Conservation (phyloP, 1,140 invertebrate genomes). For the Trialeurodes vaporariorum region DNA sequence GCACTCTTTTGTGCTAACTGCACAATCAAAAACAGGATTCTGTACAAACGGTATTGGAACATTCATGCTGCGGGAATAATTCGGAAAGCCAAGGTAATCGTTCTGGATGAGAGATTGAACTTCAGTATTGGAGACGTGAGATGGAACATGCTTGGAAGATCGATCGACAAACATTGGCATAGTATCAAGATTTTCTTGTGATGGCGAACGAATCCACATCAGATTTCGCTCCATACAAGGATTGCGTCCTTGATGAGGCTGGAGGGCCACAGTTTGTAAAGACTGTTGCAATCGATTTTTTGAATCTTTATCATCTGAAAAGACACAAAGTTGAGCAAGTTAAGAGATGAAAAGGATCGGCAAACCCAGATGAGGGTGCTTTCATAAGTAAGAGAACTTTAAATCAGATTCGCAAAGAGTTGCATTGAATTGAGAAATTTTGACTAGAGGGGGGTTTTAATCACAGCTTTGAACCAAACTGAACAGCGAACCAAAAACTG, state of each 20-base stretch:
- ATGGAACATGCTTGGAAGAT: constrained; percentile 45
- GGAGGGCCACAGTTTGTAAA: constrained; percentile 36
- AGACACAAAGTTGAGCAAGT: too few species aligned
- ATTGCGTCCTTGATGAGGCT: constrained; percentile 79
- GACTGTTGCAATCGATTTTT: constrained; percentile 10
- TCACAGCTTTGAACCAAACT: too few species aligned
- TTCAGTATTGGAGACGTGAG: constrained; percentile 32
- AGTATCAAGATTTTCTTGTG: constrained; percentile 29
- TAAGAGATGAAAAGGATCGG: too few species aligned
- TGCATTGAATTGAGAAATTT: too few species aligned
- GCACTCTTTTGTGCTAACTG: constrained; percentile 39
- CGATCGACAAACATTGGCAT: constrained; percentile 55
- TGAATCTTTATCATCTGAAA: constrained; percentile 16
- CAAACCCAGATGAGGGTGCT: too few species aligned
- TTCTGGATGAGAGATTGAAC: constrained; percentile 39
- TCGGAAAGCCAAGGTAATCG: constrained; percentile 32
- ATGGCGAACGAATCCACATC: constrained; percentile 30
- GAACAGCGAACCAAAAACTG: too few species aligned
- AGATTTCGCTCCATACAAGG: constrained; percentile 79
- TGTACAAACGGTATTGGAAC: constrained; percentile 60
- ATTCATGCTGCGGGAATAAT: constrained; percentile 34
- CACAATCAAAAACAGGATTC: constrained; percentile 49
- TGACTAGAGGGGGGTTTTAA: too few species aligned
- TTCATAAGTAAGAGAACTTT: too few species aligned
- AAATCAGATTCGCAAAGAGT: too few species aligned